Evolutionary conservation across 1,140 invertebrate species (phyloP).

Genomic region (Anastrepha ludens): DNA sequence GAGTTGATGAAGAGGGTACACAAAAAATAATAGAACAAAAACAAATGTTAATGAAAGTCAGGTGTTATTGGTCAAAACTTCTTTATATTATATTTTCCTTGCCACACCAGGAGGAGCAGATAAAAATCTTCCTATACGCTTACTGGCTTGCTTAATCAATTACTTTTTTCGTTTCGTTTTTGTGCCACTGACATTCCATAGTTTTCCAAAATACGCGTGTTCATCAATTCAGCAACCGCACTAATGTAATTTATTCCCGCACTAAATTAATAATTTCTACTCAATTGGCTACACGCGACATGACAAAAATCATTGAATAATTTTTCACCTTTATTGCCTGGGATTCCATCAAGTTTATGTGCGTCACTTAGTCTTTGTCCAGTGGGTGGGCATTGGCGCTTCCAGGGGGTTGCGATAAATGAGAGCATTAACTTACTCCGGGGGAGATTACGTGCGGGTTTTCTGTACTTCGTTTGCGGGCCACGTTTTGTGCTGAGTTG

Average conservation of each 20-base stretch:
- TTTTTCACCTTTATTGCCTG: constrained; percentile 58
- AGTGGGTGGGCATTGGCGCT: constrained; percentile 11
- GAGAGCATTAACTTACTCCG: no score
- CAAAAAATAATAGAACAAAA: no score
- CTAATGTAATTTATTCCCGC: neutral
- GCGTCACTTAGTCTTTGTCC: constrained; percentile 55
- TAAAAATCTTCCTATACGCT: no score
- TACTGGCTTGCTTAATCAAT: neutral
- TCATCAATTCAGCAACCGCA: neutral
- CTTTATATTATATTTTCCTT: no score
- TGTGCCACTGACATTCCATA: neutral
- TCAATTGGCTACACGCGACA: constrained; percentile 54
- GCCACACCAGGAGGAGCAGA: neutral
- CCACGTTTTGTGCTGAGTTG: constrained; percentile 21
- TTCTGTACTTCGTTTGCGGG: neutral
- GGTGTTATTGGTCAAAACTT: no score
- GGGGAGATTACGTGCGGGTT: no score
- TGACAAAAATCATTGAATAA: constrained; percentile 55
- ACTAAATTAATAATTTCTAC: constrained; percentile 53
- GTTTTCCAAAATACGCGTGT: neutral
- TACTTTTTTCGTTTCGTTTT: neutral
- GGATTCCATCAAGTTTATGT: constrained; percentile 57
- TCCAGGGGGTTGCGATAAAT: neutral
- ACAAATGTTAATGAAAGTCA: no score
- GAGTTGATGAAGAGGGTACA: neutral